Base-by-base conservation (phyloP, 2,888 invertebrate species). In the Itoplectis maculator region DNA sequence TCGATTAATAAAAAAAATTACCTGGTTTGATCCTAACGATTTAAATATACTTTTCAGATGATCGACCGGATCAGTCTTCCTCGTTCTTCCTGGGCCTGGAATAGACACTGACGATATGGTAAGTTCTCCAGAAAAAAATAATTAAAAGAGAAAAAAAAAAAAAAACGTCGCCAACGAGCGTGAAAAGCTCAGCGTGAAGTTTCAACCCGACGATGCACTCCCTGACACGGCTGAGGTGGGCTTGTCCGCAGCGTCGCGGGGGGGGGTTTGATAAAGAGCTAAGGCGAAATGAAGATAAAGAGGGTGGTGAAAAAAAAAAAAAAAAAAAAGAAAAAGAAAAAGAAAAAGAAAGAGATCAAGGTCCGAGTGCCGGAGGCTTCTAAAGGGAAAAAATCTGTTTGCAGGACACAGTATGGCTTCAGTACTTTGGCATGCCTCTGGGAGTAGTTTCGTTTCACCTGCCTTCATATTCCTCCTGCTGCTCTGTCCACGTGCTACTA, bases 371-470 rank as follows among this genome's bases (percentile, higher is more conserved):
- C 42, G 42, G 15, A 56, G 68, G 72, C 23, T 51, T 70, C 20
- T 70, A 63, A 74, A 65, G 47, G 15, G n/a, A n/a, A 51, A 49
- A 84, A 75, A 81, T 81, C 85, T 82, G 79, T 87, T 63, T 73
- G 18, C 92, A 96, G 96, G 96, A 95, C 95, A 95, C 96, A 96
- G 95, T 95, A 96, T 96, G 96, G 96, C 96, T 95, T 95, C 96
- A 95, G 95, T 95, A 96, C 95, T 95, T 95, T 95, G 96, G 96
- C 96, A 96, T 95, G 95, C 95, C 95, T 96, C 96, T 95, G 95
- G 96, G 95, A 95, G 95, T 95, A 95, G 95, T 95, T 95, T 96
- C 94, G 95, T 96, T 94, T 95, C 95, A 94, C 95, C 88, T 83
- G 89, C 95, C 94, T 95, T 96, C 93, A 94, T 96, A 94, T 96